Conservation (phyloP, 2,797 vertebrate genomes). For the Eulemur albifrons region DNA sequence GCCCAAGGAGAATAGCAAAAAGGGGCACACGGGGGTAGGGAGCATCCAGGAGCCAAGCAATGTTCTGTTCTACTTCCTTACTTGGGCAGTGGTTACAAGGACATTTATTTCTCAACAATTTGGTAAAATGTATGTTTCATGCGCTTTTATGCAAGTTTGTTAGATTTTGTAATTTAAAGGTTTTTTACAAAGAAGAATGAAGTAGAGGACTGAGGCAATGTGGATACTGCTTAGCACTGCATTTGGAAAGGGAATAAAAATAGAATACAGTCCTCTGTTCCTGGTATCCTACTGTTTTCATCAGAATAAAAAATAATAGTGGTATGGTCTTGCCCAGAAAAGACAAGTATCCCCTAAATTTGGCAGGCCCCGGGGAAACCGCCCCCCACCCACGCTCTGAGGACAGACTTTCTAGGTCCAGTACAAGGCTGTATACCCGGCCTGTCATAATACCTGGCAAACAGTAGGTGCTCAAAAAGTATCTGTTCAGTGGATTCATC, state of each 20-base stretch:
- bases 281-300: background rate
- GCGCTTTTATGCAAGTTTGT: background rate
- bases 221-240: background rate
- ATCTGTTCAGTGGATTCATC: background rate
- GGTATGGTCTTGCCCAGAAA: background rate
- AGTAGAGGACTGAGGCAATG: background rate
- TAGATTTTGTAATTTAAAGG: background rate
- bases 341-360: background rate
- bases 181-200: background rate
- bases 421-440: background rate
- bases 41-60: background rate
- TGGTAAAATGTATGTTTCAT: background rate
- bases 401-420: background rate
- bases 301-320: background rate
- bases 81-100: background rate
- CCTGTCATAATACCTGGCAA: background rate
- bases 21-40: background rate
- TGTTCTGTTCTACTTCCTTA: background rate
- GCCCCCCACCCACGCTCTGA: background rate
- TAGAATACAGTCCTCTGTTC: background rate
- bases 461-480: background rate
- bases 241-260: background rate
- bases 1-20: background rate
- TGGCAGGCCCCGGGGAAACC: background rate
- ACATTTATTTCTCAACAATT: background rate